Percentiles rank a stretch among this genome's conserved stretches.
Evolutionary conservation across 2,888 invertebrate species (phyloP).

Genomic region (Folsomia candida): DNA sequence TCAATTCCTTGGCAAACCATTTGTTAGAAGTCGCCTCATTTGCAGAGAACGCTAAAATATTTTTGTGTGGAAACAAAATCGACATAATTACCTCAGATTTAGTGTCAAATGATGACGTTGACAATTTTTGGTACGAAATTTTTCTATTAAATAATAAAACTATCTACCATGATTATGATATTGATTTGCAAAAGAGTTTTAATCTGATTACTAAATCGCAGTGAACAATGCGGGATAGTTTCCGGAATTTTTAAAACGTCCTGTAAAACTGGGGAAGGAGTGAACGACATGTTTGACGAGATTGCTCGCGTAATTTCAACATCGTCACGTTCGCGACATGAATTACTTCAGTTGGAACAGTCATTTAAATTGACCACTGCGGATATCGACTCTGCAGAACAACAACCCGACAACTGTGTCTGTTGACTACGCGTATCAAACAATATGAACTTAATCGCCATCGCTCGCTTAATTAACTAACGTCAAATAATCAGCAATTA

Average conservation of each 20-base stretch:
- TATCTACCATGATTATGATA: not conserved
- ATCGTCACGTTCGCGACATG: conserved; percentile 59
- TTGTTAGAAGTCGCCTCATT: conserved; percentile 88
- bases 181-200: not conserved
- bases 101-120: conserved; percentile 42
- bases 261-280: conserved; percentile 76
- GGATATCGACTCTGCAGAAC: conserved; percentile 3
- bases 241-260: conserved; percentile 86
- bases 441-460: not conserved
- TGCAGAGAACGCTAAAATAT: conserved; percentile 92
- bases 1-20: conserved; percentile 88
- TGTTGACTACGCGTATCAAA: conserved; percentile 10
- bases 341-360: conserved; percentile 30
- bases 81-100: conserved; percentile 67
- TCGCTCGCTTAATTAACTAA: not conserved
- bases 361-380: conserved; percentile 23
- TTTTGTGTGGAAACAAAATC: conserved; percentile 87
- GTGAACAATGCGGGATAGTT: conserved; percentile 81
- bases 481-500: not conserved
- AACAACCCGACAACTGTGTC: conserved; percentile 26
- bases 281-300: conserved; percentile 86
- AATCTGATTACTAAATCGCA: conserved; percentile 52
- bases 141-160: too few relatives aligned
- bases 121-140: conserved; percentile 37
- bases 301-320: conserved; percentile 63